phyloP scores from a whole-genome alignment of 1,140 invertebrate species.

The Aculops lycopersici region DNA sequence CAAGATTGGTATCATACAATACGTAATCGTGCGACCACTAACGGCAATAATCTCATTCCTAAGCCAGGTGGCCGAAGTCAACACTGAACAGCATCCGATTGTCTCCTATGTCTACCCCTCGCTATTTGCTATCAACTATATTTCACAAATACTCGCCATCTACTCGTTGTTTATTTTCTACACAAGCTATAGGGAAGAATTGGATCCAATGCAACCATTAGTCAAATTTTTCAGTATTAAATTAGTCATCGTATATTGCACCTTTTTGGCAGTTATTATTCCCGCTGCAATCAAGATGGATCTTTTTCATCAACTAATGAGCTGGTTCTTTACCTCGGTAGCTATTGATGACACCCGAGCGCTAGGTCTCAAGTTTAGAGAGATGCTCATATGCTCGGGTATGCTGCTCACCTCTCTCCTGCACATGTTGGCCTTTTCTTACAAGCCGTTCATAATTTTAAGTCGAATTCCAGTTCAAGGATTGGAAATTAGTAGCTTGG shows the following conservation, averaged over 20 bases:
- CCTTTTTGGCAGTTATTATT: conserved; percentile 72
- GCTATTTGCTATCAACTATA: conserved; percentile 58
- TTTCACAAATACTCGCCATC: conserved; percentile 76
- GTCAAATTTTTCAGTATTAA: conserved; percentile 93
- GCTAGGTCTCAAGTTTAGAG: conserved; percentile 34
- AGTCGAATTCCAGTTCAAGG: too few relatives aligned
- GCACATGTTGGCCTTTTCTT: conserved; percentile 75
- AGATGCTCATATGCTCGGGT: conserved; percentile 82
- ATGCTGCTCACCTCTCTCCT: conserved; percentile 83
- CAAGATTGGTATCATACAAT: conserved; percentile 80
- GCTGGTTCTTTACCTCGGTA: too few relatives aligned
- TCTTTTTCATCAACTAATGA: conserved; percentile 33
- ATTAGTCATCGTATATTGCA: conserved; percentile 84
- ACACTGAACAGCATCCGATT: conserved; percentile 50
- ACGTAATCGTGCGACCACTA: conserved; percentile 53
- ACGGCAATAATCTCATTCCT: conserved; percentile 61
- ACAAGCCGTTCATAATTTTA: conserved; percentile 51
- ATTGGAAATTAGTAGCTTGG: too few relatives aligned
- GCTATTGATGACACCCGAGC: conserved; percentile 19
- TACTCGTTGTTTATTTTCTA: conserved; percentile 82
- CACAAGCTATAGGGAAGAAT: conserved; percentile 44
- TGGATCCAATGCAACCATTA: conserved; percentile 63
- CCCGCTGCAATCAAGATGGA: conserved; percentile 44
- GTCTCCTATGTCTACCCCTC: conserved; percentile 46
- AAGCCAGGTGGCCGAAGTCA: conserved; percentile 19